Conservation (phyloP, 2,113 vertebrate genomes). For the Raja brachyura region DNA sequence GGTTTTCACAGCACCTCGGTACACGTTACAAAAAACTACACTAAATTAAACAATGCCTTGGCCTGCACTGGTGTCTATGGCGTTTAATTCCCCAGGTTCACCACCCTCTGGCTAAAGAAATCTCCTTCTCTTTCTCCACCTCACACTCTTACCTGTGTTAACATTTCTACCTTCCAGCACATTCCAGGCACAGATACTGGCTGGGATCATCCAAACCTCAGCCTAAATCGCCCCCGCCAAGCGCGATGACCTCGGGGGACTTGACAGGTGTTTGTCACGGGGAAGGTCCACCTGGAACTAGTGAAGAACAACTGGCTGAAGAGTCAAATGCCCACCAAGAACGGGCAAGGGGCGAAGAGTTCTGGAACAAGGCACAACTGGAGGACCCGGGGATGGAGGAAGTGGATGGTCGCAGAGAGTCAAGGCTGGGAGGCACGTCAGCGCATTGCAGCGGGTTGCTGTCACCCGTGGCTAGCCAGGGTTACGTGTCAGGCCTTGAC, state of each 20-base stretch:
- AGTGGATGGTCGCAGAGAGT: constrained; percentile 36
- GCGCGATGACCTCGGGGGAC: constrained; percentile 31
- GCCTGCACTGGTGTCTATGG: too few relatives aligned
- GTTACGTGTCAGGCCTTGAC: constrained; percentile 44
- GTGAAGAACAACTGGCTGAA: constrained; percentile 31
- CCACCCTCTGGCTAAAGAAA: too few relatives aligned
- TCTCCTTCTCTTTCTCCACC: too few relatives aligned
- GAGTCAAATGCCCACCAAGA: not conserved
- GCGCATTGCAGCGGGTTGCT: constrained; percentile 44
- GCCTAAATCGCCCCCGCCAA: constrained; percentile 36
- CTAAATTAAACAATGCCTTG: too few relatives aligned
- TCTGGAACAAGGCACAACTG: not conserved
- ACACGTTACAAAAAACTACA: too few relatives aligned
- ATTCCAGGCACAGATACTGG: too few relatives aligned
- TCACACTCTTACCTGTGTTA: not conserved
- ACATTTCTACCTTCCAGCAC: not conserved
- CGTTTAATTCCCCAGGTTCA: too few relatives aligned
- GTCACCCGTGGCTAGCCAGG: constrained; percentile 46
- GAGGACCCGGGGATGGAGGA: not conserved
- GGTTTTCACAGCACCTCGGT: too few relatives aligned
- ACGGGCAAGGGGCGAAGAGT: not conserved
- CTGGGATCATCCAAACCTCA: not conserved
- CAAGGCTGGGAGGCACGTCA: constrained; percentile 37
- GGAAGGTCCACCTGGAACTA: not conserved
- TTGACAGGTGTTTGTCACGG: too few relatives aligned